Conservation (phyloP, 2,797 vertebrate species). For the Acanthurus lineatus region DNA sequence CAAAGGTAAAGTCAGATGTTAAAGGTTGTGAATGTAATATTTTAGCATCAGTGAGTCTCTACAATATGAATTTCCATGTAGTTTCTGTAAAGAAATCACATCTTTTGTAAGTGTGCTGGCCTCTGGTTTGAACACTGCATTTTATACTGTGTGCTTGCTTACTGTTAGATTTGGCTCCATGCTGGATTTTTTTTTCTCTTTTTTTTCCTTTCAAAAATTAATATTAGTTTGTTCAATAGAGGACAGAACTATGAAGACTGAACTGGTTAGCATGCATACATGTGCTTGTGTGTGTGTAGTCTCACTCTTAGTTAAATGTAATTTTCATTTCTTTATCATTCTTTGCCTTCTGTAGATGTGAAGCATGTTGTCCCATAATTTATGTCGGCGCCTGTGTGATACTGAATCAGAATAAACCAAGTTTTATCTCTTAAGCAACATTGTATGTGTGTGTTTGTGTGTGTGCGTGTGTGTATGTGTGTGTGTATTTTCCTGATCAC, state of each 20-base stretch:
- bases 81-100: conserved; percentile 8
- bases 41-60: conserved; percentile 21
- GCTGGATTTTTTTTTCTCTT: neutral
- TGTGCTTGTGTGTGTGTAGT: neutral
- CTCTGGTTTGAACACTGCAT: neutral
- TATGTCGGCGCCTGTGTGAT: conserved; percentile 1
- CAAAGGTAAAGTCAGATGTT: conserved; percentile 14
- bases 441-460: conserved; percentile 1
- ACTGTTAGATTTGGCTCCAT: neutral
- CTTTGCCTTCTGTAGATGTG: neutral
- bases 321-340: neutral
- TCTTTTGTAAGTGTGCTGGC: neutral
- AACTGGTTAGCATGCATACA: neutral
- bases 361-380: neutral
- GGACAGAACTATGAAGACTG: neutral
- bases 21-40: conserved; percentile 26
- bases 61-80: neutral
- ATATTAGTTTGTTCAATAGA: neutral
- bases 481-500: conserved; percentile 25
- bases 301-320: neutral
- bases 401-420: conserved; percentile 10
- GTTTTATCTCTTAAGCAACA: conserved; percentile 4
- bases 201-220: neutral
- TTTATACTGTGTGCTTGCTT: neutral
- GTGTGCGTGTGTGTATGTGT: conserved; percentile 8